phyloP scores from a whole-genome alignment of 2,113 vertebrate species.

The Bolborhynchus lineola region DNA sequence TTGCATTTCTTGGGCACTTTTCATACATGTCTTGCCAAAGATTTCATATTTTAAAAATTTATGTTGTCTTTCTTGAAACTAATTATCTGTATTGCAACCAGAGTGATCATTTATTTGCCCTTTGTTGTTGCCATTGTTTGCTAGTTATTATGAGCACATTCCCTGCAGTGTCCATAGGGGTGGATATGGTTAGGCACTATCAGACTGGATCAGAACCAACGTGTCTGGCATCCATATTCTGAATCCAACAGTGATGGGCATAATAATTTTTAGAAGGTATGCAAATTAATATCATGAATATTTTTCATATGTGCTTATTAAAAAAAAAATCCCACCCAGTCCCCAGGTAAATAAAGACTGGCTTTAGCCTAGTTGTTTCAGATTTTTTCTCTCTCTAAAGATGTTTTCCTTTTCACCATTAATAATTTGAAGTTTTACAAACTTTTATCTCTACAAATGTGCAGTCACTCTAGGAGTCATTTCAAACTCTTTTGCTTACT shows the following conservation, averaged over 20 bases:
- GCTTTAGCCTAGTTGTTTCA: background rate
- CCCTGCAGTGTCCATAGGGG: too few relatives aligned
- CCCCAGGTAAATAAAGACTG: background rate
- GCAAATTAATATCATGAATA: background rate
- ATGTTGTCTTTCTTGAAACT: background rate
- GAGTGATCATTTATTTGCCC: background rate
- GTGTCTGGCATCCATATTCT: background rate
- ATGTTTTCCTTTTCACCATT: background rate
- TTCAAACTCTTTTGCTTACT: background rate
- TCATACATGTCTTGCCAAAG: background rate
- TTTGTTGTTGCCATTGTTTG: background rate
- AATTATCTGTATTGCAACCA: background rate
- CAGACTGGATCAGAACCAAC: background rate
- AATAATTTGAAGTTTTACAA: background rate
- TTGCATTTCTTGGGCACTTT: background rate
- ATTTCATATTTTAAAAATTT: background rate
- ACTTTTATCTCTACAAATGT: background rate
- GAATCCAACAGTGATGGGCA: background rate
- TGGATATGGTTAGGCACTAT: background rate
- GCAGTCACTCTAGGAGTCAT: background rate
- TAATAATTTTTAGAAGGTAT: background rate
- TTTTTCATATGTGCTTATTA: background rate
- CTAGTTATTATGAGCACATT: background rate
- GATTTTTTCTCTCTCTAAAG: background rate
- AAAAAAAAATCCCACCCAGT: background rate